Conservation (phyloP, 2,888 invertebrate genomes). For the Schizotus pectinicornis region DNA sequence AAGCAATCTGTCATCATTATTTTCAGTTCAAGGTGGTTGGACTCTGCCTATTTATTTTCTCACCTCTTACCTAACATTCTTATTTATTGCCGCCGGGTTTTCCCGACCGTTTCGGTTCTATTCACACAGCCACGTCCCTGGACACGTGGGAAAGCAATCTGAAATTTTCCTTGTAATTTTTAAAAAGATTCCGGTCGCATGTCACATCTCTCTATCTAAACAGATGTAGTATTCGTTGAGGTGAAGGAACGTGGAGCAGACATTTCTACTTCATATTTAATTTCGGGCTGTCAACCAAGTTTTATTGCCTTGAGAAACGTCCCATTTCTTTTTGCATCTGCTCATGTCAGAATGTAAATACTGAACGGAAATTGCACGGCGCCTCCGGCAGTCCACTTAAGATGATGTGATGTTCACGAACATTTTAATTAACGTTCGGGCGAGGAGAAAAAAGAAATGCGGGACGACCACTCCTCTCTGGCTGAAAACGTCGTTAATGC, state of each 20-base stretch:
- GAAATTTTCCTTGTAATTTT: slow-evolving; percentile 15
- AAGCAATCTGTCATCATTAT: slow-evolving; percentile 25
- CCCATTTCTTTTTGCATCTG: slow-evolving; percentile 51
- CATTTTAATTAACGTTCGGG: slow-evolving; percentile 29
- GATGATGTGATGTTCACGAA: slow-evolving; percentile 32
- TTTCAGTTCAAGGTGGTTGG: slow-evolving; percentile 23
- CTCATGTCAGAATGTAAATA: slow-evolving; percentile 48
- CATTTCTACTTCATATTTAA: slow-evolving; percentile 52
- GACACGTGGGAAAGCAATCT: slow-evolving; percentile 1
- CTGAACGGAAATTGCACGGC: slow-evolving; percentile 47
- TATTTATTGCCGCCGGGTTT: slow-evolving; percentile 12
- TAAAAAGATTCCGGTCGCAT: slow-evolving; percentile 16
- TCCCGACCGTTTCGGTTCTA: too few species aligned
- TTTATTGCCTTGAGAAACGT: slow-evolving; percentile 51
- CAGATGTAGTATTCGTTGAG: slow-evolving; percentile 28
- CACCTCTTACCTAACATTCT: slow-evolving; percentile 8
- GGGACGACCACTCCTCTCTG: too few species aligned
- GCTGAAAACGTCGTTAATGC: too few species aligned
- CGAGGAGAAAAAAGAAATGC: slow-evolving; percentile 12
- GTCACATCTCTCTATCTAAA: slow-evolving; percentile 20
- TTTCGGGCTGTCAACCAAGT: slow-evolving; percentile 51
- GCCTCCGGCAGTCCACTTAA: slow-evolving; percentile 39
- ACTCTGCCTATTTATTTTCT: slow-evolving; percentile 18
- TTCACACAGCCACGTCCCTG: too few species aligned
- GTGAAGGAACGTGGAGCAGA: slow-evolving; percentile 38